These are phyloP conservation scores for Hemicentrotus pulcherrimus DNA, from an alignment of 35 echinoderm and acorn worm genomes.

Conservation along the genomic window DNA sequence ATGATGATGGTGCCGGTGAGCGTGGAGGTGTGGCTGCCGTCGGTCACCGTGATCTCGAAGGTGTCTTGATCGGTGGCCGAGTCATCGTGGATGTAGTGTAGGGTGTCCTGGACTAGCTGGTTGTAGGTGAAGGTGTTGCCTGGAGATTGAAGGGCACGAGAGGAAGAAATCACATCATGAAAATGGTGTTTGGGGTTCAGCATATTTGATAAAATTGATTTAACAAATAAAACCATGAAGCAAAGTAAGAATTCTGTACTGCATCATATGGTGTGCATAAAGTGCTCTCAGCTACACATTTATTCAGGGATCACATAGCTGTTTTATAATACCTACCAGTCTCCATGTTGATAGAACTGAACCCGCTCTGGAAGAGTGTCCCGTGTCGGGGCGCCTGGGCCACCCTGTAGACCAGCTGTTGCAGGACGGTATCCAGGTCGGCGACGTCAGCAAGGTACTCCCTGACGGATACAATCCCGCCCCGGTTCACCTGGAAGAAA, in stretches of 20 bases:
- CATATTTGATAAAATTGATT: too few species aligned
- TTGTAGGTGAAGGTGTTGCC: slow-evolving; percentile 77
- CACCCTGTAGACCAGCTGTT: slow-evolving; percentile 73
- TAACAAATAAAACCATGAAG: too few species aligned
- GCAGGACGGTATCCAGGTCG: slow-evolving; percentile 73
- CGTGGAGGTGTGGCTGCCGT: slow-evolving; percentile 69
- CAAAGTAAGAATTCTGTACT: too few species aligned
- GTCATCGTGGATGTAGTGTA: slow-evolving; percentile 88
- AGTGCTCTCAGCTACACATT: too few species aligned
- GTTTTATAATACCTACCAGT: slow-evolving; percentile 53
- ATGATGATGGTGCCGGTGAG: slow-evolving; percentile 67
- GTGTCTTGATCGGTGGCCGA: slow-evolving; percentile 61
- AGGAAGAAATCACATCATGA: neutral
- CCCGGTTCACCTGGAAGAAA: slow-evolving; percentile 67
- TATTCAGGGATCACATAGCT: too few species aligned
- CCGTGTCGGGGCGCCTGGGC: slow-evolving; percentile 63
- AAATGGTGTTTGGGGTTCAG: neutral
- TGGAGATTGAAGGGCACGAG: neutral
- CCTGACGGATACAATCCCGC: slow-evolving; percentile 70
- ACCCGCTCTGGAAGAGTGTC: slow-evolving; percentile 67
- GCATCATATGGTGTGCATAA: too few species aligned
- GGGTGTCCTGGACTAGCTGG: slow-evolving; percentile 65
- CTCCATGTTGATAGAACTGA: slow-evolving; percentile 30
- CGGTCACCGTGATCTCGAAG: slow-evolving; percentile 80
- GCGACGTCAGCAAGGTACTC: slow-evolving; percentile 58